Conservation (phyloP, 2,113 vertebrate genomes). For the Oceanites oceanicus region DNA sequence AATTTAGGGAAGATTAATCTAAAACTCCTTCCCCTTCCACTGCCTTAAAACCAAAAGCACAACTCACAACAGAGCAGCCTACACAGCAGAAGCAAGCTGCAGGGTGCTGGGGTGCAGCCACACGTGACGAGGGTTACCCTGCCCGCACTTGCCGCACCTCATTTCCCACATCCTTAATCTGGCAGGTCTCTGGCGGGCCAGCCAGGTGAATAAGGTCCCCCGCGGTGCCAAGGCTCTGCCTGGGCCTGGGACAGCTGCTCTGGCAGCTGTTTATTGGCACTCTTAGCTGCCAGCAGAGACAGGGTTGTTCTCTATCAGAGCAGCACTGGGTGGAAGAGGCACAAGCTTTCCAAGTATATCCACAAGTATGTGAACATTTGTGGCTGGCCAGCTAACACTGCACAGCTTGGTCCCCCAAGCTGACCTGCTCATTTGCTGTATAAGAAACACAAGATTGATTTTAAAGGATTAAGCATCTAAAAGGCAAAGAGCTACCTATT, state of each 20-base stretch:
- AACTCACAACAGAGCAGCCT: background rate
- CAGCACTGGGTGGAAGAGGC: background rate
- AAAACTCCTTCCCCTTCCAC: background rate
- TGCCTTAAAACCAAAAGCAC: background rate
- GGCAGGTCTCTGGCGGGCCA: rapidly evolving
- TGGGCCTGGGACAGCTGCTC: background rate
- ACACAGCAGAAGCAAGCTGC: background rate
- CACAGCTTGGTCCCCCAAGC: background rate
- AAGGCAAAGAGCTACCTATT: background rate
- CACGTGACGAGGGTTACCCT: rapidly evolving
- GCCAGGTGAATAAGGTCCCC: background rate
- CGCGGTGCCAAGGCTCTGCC: background rate
- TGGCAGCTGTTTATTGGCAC: background rate
- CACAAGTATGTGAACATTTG: background rate
- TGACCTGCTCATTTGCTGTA: background rate
- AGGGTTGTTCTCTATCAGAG: background rate
- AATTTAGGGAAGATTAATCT: background rate
- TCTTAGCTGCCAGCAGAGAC: background rate
- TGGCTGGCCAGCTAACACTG: background rate
- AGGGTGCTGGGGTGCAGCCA: background rate
- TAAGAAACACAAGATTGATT: background rate
- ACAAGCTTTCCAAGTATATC: background rate
- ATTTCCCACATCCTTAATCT: background rate
- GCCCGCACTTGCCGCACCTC: too few relatives aligned
- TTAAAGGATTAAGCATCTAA: background rate